Base-by-base conservation (phyloP, 2,888 invertebrate genomes). In the Nemotelus nigrinus region DNA sequence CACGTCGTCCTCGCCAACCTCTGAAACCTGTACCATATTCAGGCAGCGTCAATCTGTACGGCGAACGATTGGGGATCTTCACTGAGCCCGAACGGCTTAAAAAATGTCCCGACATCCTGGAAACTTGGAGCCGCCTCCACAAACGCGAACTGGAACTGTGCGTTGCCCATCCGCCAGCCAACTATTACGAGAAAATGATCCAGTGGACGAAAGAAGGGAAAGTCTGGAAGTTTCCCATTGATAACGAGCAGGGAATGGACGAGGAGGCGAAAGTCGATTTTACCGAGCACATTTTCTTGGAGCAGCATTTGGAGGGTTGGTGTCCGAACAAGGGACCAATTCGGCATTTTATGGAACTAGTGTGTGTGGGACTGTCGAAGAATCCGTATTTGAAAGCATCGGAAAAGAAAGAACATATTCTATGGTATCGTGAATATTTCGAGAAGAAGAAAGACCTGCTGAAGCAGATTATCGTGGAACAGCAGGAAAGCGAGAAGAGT, bases 341-440 rank as follows among this genome's bases (percentile, higher is more conserved):
- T 81, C 90, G 97, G 5, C 96, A 98, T 86, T 99, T 97, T 85
- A 99, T 99, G 99, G 98, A 99, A 84, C 89, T 99, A 4, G 98
- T 99, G 0, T 94, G 95, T 82, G 91, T 94, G 0, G 99, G 98
- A 3, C 89, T 99, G 0, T 96, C 97, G 0, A 97, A 97, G 87
- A 99, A 99, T 88, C 93, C 96, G 0, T 96, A 95, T 86, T 89
- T 98, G 83, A 94, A 94, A 0, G 95, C 94, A 0, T 87, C 92
- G 80, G 95, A 97, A 82, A 99, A 99, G 85, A 90, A 90, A 80
- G 95, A 94, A 8, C 96, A 97, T 83, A 94, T 99, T 64, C 87
- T 92, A 79, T 99, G 98, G 98, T 99, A 94, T 85, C 92, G 91
- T 80, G 91, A 96, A 76, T 99, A 96, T 85, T 98, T 99, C 85